Base-by-base conservation (phyloP, 2,797 vertebrate genomes). In the Manis crassicaudata region DNA sequence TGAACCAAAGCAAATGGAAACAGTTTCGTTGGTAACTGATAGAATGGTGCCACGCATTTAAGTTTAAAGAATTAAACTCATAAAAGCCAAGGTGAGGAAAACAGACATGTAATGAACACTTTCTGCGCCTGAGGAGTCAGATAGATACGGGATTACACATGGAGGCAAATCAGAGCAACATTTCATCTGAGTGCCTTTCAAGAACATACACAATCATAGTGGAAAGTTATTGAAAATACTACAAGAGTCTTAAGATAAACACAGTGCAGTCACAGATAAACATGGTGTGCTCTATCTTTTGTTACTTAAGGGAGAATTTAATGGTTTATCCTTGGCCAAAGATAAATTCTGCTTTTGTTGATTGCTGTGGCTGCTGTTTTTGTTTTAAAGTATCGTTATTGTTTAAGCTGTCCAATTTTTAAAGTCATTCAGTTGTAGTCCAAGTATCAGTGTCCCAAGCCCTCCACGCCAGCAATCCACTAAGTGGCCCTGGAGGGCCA, bases 1-100 rank as follows among this genome's bases (percentile, higher is more conserved):
- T 3, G 21, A 95, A 85, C 32, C 46, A 60, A 90, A 92, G 92
- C 73, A 54, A 82, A 14, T 60, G 54, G 58, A 88, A 93, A 67
- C 54, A 37, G 73, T 58, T 90, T 92, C 67, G 68, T 81, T 67
- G 77, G 21, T 70, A 70, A 92, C 23, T 13, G 79, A 56, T 52
- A 67, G 62, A 96, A 85, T 10, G 58, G 32, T n/a, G 43, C n/a
- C 21, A 46, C 43, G 8, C 14, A 7, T 68, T 87, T 40, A 32
- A 77, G 16, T 54, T 56, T 56, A 80, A 86, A 67, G 46, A 72
- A 27, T 23, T 63, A 84, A 92, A 72, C 12, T 16, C 52, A 72
- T 5, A 75, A 76, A 81, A 35, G 17, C 21, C 27, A 63, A 25
- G 1, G 5, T 18, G 20, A 79, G 52, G 52, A 12, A n/a, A 65